Evolutionary conservation across 2,888 invertebrate species (phyloP).

Genomic region (Hyles lineata): DNA sequence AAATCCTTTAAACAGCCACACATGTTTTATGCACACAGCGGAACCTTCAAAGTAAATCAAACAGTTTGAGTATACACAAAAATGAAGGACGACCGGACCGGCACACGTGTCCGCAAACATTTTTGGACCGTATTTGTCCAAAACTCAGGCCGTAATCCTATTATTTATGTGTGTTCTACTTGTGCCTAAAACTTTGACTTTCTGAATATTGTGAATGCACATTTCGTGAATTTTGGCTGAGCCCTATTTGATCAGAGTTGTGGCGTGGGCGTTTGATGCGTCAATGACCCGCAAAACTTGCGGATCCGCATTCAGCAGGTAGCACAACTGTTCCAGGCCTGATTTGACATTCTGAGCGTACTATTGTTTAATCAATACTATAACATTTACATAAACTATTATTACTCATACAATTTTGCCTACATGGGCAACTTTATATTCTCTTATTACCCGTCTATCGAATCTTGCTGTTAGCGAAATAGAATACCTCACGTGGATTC

Average conservation of each 20-base stretch:
- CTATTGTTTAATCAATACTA: slow-evolving; percentile 53
- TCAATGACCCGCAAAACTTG: slow-evolving; percentile 83
- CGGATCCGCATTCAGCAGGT: slow-evolving; percentile 81
- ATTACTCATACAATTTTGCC: not conserved
- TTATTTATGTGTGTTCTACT: slow-evolving; percentile 52
- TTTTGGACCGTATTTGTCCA: slow-evolving; percentile 69
- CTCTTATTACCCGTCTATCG: not conserved
- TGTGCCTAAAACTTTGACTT: slow-evolving; percentile 40
- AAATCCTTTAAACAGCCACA: slow-evolving; percentile 43
- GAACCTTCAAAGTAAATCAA: slow-evolving; percentile 71
- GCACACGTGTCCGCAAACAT: slow-evolving; percentile 76
- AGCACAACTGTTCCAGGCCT: slow-evolving; percentile 57
- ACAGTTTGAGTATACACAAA: slow-evolving; percentile 65
- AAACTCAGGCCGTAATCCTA: slow-evolving; percentile 62
- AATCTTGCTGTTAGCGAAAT: not conserved
- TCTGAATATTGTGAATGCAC: not conserved
- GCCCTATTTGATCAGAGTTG: slow-evolving; percentile 64
- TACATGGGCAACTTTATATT: not conserved
- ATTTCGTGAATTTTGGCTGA: slow-evolving; percentile 38
- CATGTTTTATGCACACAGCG: slow-evolving; percentile 65
- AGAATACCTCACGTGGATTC: not conserved
- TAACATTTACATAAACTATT: not conserved
- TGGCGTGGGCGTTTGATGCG: slow-evolving; percentile 78
- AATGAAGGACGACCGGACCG: slow-evolving; percentile 68
- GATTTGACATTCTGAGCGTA: slow-evolving; percentile 55